phyloP scores from a whole-genome alignment of 2,888 invertebrate genomes.

The Andrena camellia region DNA sequence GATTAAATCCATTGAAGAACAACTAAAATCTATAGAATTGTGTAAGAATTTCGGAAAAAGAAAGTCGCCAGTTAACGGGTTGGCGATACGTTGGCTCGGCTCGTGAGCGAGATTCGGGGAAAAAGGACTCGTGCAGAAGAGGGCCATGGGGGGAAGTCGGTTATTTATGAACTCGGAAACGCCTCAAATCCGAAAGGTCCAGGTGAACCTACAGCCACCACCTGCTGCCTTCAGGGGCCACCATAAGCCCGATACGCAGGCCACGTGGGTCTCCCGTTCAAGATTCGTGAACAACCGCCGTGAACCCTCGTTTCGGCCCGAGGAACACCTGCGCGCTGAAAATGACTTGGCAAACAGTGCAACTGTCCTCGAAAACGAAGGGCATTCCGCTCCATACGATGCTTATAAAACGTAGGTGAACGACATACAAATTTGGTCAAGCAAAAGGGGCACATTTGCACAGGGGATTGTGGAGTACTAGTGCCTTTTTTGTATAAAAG shows the following conservation, averaged over 20 bases:
- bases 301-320: constrained; percentile 37
- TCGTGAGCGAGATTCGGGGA: background rate
- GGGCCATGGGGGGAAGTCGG: constrained; percentile 38
- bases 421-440: too few species aligned
- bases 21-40: too few species aligned
- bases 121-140: constrained; percentile 4
- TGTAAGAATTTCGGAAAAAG: too few species aligned
- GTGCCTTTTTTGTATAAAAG: background rate
- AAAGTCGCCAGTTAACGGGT: too few species aligned
- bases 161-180: constrained; percentile 71
- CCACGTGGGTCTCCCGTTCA: constrained; percentile 55
- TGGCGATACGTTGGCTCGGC: background rate
- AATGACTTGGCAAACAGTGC: constrained; percentile 54
- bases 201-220: constrained; percentile 76
- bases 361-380: constrained; percentile 4
- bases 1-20: too few species aligned
- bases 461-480: too few species aligned
- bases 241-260: constrained; percentile 31
- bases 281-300: constrained; percentile 66
- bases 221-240: constrained; percentile 74
- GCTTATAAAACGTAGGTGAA: too few species aligned
- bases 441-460: too few species aligned
- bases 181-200: constrained; percentile 68
- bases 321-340: constrained; percentile 65
- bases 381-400: background rate